Evolutionary conservation across 2,113 vertebrate genomes (phyloP).

Genomic region (Arenaria interpres): DNA sequence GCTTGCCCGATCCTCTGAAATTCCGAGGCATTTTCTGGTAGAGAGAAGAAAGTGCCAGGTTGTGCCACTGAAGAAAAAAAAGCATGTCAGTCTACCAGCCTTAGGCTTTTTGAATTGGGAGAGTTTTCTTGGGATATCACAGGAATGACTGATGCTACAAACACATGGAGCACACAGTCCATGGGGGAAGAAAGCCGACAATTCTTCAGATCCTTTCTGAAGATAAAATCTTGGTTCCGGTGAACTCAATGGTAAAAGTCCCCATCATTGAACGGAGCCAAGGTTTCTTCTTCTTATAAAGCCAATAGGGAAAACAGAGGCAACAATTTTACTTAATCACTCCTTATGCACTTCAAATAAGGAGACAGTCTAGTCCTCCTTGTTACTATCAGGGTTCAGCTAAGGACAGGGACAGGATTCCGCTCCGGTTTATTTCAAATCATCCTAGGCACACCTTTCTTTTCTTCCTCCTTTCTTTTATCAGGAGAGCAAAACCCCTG

Average conservation of each 20-base stretch:
- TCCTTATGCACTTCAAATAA: neutral
- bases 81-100: neutral
- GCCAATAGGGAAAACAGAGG: neutral
- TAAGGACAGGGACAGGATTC: neutral
- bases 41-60: neutral
- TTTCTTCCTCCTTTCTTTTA: neutral
- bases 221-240: neutral
- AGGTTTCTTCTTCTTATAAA: neutral
- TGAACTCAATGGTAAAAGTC: neutral
- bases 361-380: neutral
- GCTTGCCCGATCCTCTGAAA: neutral
- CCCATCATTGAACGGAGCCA: neutral
- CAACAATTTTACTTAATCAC: neutral
- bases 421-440: neutral
- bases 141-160: neutral
- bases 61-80: neutral
- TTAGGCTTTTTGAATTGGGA: neutral
- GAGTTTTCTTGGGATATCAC: neutral
- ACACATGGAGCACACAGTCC: neutral
- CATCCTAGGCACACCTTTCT: neutral
- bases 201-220: neutral
- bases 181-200: neutral
- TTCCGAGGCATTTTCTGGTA: neutral
- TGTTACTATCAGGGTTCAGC: neutral
- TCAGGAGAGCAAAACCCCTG: neutral